Evolutionary conservation across 2,797 vertebrate species (phyloP).

Genomic region (Chelidonichthys spinosus): DNA sequence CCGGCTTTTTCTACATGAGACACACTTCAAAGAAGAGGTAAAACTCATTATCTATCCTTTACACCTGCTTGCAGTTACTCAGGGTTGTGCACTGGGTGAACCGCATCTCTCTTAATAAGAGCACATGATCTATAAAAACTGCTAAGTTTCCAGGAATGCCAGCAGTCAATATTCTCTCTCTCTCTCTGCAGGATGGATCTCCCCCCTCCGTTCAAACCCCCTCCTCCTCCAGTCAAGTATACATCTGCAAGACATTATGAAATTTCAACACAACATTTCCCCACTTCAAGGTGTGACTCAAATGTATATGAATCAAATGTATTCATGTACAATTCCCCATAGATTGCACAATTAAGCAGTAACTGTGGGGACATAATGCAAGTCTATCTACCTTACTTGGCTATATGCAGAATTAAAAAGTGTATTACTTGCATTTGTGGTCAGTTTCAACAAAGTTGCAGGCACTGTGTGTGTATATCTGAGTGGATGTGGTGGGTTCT

Average conservation of each 20-base stretch:
- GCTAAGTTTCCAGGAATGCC: neutral
- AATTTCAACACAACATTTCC: conserved; percentile 21
- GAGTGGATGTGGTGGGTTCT: neutral
- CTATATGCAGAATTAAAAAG: neutral
- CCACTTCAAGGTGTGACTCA: conserved; percentile 56
- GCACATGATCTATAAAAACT: neutral
- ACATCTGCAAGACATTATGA: conserved; percentile 49
- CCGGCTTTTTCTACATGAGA: conserved; percentile 62
- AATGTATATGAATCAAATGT: neutral
- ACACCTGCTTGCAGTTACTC: conserved; percentile 2
- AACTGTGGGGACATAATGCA: neutral
- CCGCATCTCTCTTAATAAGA: neutral
- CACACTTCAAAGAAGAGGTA: conserved; percentile 66
- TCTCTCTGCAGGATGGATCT: conserved; percentile 69
- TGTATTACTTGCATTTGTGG: conserved; percentile 3
- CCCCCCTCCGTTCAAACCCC: conserved; percentile 83
- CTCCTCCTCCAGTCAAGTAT: conserved; percentile 83
- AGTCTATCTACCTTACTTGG: neutral
- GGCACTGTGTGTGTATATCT: conserved; percentile 1
- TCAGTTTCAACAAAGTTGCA: neutral
- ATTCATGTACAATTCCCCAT: neutral
- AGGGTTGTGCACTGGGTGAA: conserved; percentile 9
- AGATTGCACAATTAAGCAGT: neutral
- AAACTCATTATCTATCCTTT: conserved; percentile 16
- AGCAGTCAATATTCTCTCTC: conserved; percentile 15